Base-by-base conservation (phyloP, 2,888 invertebrate genomes). In the Drosophila multiciliata region DNA sequence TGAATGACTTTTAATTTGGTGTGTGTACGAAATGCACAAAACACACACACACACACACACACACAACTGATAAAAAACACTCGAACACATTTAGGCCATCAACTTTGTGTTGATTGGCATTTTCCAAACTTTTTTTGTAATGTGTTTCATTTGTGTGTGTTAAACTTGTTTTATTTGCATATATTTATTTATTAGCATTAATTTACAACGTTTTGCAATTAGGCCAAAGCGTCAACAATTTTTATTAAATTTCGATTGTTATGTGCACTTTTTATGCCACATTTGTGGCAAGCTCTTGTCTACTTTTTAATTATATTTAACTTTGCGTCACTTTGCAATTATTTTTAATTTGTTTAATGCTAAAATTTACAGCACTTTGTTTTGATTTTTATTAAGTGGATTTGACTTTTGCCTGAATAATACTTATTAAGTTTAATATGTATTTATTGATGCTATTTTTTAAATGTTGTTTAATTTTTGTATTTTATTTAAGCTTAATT, bases 101-200 rank as follows among this genome's bases (percentile, higher is more conserved):
- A 66, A 88, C 75, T 85, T 75, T 73, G 70, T 66, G 75, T 68
- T 60, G 60, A 75, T 84, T 72, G 87, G 72, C 69, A 71, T 87
- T 77, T 77, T 52, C 68, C 70, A 69, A 52, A 35, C 63, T 69
- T 70, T 48, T 63, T 59, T 35, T 74, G 3, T 8, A 2, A 0
- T n/a, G 1, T n/a, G 7, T 11, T 42, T 59, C 33, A 50, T 38
- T 58, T 66, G 55, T 33, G 55, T 33, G 26, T 29, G 17, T 29
- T 29, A 60, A n/a, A 42, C 42, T 65, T 38, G 33, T 32, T 65
- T 66, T 64, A 50, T 67, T 83, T 63, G 66, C 77, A 62, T 53
- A 58, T 66, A 29, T 1, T 42, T 54, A 65, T 75, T 55, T 52
- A 38, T 50, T 20, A 35, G 40, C 36, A 35, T 49, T n/a, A 3